phyloP scores from a whole-genome alignment of 37 sponge, comb jelly and placozoan genomes.

The Beroe forskalii region DNA sequence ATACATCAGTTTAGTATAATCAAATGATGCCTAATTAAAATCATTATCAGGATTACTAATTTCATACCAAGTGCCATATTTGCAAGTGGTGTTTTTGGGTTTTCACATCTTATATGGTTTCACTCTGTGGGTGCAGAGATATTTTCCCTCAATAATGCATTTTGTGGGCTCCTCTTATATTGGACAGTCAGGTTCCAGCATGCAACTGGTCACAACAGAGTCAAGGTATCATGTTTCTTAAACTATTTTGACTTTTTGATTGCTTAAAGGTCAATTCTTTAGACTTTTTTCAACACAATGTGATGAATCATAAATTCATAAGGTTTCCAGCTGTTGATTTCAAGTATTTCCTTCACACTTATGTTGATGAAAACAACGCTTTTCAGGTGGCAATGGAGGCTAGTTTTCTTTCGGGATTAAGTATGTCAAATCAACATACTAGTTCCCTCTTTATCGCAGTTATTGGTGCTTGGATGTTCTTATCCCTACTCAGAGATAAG shows the following conservation, averaged over 20 bases:
- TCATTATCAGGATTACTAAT: conserved; percentile 35
- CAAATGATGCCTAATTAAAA: neutral
- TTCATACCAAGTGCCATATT: conserved; percentile 58
- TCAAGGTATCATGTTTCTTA: too few species aligned
- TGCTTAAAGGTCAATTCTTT: too few species aligned
- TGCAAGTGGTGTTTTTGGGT: conserved; percentile 59
- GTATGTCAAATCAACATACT: conserved; percentile 57
- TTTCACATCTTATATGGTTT: conserved; percentile 61
- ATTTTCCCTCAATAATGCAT: conserved; percentile 53
- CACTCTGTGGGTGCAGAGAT: conserved; percentile 63
- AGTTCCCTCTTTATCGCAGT: conserved; percentile 45
- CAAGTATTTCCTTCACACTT: too few species aligned
- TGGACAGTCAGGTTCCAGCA: conserved; percentile 54
- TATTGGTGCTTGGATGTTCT: conserved; percentile 61
- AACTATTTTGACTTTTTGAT: too few species aligned
- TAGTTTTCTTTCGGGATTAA: conserved; percentile 37
- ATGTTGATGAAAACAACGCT: too few species aligned
- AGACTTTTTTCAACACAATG: too few species aligned
- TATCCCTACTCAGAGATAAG: conserved; percentile 56
- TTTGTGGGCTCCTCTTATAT: conserved; percentile 26
- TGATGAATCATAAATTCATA: too few species aligned
- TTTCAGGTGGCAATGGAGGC: conserved; percentile 57
- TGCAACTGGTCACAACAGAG: neutral
- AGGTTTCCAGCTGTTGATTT: too few species aligned
- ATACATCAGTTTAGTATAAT: neutral